phyloP scores from a whole-genome alignment of 2,888 invertebrate species.

The Neelides folsomi region DNA sequence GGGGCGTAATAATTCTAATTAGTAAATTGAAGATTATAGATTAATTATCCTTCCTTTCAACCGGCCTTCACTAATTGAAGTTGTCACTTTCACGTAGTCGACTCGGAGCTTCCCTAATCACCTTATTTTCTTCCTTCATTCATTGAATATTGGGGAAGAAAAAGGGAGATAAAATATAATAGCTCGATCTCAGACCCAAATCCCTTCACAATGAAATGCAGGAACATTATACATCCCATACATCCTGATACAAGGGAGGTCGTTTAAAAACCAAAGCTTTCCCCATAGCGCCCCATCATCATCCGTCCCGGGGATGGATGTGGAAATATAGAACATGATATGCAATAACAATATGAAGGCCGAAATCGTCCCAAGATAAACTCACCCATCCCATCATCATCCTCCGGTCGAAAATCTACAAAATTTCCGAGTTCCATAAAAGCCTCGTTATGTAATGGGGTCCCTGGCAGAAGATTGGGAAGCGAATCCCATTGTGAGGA shows the following conservation, averaged over 20 bases:
- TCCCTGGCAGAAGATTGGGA: too few species aligned
- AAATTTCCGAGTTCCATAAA: constrained; percentile 25
- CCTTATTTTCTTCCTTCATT: too few species aligned
- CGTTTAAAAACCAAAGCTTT: too few species aligned
- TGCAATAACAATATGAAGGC: constrained; percentile 30
- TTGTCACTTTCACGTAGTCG: constrained; percentile 12
- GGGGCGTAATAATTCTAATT: constrained; percentile 22
- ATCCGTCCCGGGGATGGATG: too few species aligned
- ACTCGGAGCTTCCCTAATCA: neutral
- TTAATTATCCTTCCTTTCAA: constrained; percentile 10
- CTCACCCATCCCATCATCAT: neutral
- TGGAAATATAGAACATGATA: constrained; percentile 16
- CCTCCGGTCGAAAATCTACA: constrained; percentile 16
- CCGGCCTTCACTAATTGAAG: constrained; percentile 10
- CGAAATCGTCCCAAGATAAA: constrained; percentile 21
- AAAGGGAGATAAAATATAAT: constrained; percentile 25
- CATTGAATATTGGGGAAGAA: constrained; percentile 2
- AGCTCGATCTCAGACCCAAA: constrained; percentile 14
- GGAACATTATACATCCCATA: too few species aligned
- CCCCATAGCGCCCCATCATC: too few species aligned
- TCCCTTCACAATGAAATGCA: constrained; percentile 7
- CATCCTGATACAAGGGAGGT: too few species aligned
- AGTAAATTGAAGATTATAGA: constrained; percentile 19
- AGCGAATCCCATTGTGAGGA: too few species aligned
- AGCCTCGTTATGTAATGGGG: neutral